A percentile compares a stretch with the other conserved stretches of the same genome.
phyloP scores from a whole-genome alignment of 2,113 vertebrate species.

The Scytalopus superciliaris region DNA sequence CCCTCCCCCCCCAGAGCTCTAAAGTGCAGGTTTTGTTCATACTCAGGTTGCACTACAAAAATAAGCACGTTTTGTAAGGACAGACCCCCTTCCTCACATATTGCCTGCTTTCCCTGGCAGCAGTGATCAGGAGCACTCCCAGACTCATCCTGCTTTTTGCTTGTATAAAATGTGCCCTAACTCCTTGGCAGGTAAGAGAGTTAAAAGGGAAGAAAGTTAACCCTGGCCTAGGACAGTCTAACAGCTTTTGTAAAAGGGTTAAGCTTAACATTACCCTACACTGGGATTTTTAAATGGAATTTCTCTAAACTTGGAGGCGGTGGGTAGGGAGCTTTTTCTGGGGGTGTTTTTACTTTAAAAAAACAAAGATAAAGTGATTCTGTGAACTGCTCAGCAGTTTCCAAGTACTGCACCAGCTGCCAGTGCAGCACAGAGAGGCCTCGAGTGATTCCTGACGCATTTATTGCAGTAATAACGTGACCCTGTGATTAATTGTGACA shows the following conservation, averaged over 20 bases:
- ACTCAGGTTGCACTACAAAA: background rate
- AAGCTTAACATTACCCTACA: background rate
- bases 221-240: background rate
- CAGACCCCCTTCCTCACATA: background rate
- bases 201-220: background rate
- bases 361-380: background rate
- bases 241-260: background rate
- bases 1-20: background rate
- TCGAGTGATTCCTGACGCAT: fast-evolving
- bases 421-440: background rate
- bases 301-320: background rate
- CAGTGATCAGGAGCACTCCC: background rate
- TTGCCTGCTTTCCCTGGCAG: background rate
- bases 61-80: background rate
- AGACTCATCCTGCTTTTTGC: background rate
- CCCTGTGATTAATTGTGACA: background rate
- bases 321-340: background rate
- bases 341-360: background rate
- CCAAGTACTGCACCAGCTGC: background rate
- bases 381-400: background rate
- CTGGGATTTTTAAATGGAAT: background rate
- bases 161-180: background rate
- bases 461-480: background rate
- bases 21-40: constrained; percentile 66
- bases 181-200: background rate